These are phyloP conservation scores for Corydoras maculifer DNA, from an alignment of 2,113 vertebrate species.

Conservation along the genomic window DNA sequence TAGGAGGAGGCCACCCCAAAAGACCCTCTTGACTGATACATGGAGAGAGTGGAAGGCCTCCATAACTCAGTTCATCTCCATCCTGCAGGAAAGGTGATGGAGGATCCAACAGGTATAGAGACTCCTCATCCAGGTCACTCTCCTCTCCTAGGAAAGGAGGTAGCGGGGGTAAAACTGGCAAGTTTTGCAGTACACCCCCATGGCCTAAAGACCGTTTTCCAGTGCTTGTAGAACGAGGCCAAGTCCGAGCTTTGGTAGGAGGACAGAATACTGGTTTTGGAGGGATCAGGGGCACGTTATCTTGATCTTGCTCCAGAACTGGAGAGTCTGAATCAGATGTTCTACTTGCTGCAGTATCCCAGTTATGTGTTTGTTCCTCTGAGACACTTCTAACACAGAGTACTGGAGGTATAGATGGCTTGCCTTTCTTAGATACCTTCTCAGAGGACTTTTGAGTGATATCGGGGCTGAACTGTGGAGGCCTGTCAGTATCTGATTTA, in stretches of 20 bases:
- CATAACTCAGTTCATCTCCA: conserved; percentile 52
- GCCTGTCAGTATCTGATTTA: conserved; percentile 36
- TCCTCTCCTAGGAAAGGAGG: conserved; percentile 64
- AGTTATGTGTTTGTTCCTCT: conserved; percentile 53
- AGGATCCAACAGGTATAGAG: conserved; percentile 65
- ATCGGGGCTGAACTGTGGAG: conserved; percentile 45
- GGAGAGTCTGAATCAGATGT: conserved; percentile 65
- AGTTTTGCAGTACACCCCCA: conserved; percentile 57
- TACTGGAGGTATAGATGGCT: conserved; percentile 49
- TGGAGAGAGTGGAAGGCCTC: conserved; percentile 75
- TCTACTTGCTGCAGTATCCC: conserved; percentile 41
- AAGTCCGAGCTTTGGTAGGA: conserved; percentile 69
- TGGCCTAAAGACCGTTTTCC: conserved; percentile 52
- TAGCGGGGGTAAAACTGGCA: conserved; percentile 62
- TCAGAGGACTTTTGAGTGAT: conserved; percentile 35
- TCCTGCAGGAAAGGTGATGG: conserved; percentile 69
- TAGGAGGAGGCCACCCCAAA: conserved; percentile 66
- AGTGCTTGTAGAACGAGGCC: conserved; percentile 63
- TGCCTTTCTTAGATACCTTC: conserved; percentile 39
- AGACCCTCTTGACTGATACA: conserved; percentile 83
- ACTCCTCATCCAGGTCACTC: conserved; percentile 62
- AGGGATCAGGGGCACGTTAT: conserved; percentile 58
- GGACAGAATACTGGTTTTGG: conserved; percentile 69
- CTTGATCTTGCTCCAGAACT: conserved; percentile 62
- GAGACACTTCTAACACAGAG: conserved; percentile 48